These are phyloP conservation scores for Esox niger DNA, from an alignment of 2,113 vertebrate species.

Conservation along the genomic window DNA sequence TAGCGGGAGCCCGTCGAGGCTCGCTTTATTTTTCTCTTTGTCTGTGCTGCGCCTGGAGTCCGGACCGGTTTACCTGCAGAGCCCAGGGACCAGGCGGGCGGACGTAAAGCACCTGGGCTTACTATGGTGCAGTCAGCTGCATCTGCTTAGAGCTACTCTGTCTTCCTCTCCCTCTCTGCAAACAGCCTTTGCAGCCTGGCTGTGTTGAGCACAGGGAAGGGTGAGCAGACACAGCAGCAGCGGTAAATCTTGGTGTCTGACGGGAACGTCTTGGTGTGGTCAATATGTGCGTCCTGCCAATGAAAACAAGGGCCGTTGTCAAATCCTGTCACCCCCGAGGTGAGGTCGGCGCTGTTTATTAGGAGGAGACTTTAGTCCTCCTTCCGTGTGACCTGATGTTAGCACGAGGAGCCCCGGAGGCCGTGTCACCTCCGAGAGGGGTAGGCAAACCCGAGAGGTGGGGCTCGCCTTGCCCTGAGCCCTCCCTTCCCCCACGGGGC, in stretches of 20 bases:
- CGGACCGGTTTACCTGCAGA: slow-evolving; percentile 1
- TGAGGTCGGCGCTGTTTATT: too few species aligned
- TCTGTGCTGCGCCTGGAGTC: neutral
- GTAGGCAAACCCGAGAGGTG: too few species aligned
- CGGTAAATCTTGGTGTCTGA: too few species aligned
- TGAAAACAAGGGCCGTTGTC: too few species aligned
- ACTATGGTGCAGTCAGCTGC: neutral
- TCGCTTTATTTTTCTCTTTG: neutral
- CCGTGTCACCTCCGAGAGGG: too few species aligned
- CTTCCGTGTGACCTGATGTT: too few species aligned
- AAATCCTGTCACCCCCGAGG: too few species aligned
- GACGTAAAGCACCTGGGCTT: neutral
- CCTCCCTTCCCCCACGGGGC: slow-evolving; percentile 4
- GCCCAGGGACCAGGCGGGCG: neutral
- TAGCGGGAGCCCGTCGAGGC: neutral
- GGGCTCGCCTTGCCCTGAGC: neutral
- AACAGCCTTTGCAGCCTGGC: neutral
- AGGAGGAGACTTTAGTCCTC: too few species aligned
- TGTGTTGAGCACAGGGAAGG: neutral
- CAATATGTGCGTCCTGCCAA: too few species aligned
- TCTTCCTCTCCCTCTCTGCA: neutral
- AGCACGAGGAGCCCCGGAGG: too few species aligned
- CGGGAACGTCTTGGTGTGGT: too few species aligned
- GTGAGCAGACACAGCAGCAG: too few species aligned
- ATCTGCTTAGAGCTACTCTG: slow-evolving; percentile 5